Evolutionary conservation across 2,113 vertebrate species (phyloP).

Genomic region (Tachysurus fulvidraco): DNA sequence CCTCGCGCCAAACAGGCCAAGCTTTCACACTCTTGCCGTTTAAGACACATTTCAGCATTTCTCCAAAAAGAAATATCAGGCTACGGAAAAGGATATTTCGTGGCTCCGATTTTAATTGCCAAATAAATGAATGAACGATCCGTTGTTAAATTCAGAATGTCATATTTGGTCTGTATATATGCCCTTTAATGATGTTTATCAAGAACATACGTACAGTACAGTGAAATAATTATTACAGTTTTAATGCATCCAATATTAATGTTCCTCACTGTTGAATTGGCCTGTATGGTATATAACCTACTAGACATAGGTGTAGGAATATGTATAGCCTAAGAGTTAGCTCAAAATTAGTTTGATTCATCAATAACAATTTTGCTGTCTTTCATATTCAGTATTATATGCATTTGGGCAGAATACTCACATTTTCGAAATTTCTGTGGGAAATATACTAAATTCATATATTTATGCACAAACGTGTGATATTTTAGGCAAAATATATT

Average conservation of each 20-base stretch:
- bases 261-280: background rate
- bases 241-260: background rate
- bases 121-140: background rate
- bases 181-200: background rate
- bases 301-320: too few relatives aligned
- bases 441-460: background rate
- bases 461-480: background rate
- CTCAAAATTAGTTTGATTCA: background rate
- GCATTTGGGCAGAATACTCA: background rate
- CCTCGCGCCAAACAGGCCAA: constrained; percentile 58
- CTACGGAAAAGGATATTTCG: background rate
- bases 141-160: background rate
- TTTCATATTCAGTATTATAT: background rate
- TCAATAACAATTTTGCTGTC: background rate
- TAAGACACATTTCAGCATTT: background rate
- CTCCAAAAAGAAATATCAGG: background rate
- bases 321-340: background rate
- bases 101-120: background rate
- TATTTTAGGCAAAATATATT: background rate
- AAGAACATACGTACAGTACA: background rate
- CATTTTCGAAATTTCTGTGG: background rate
- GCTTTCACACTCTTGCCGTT: constrained; percentile 21
- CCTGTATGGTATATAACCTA: too few relatives aligned
- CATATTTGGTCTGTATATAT: background rate
- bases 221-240: background rate